Base-by-base conservation (phyloP, 37 sponge, comb jelly and placozoan genomes). In the Trichoplax adhaerens region DNA sequence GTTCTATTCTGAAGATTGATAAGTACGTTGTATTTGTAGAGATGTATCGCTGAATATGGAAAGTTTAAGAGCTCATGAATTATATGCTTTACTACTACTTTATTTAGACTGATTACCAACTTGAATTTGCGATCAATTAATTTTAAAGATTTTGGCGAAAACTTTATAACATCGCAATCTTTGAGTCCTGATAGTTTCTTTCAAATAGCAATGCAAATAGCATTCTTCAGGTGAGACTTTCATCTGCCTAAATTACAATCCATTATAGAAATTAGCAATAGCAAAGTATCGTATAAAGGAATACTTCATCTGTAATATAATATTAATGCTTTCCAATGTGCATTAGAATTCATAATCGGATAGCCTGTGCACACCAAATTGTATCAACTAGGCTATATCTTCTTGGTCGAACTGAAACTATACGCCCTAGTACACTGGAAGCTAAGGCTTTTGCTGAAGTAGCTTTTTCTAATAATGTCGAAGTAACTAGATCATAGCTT, bases 371-470 rank as follows among this genome's bases (percentile, higher is more conserved):
- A 66, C 88, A 93, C 79, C 90, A 93, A 75, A 93, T 86, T 75
- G 94, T 72, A 4, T 72, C 79, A 3, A 93, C 87, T 2, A 64
- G 94, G 49, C 80, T 72, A 74, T 93, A 82, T 74, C 74, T 79
- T 29, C 65, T 66, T 49, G 90, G 94, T 10, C 52, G 94, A 3
- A 89, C 94, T 29, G 94, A 93, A 64, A 88, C 90, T 10, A 88
- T 93, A 59, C 81, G 94, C 5, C 81, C 87, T 6, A 63, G 77
- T 12, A 86, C 81, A 5, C 71, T 72, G 8, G 82, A 60, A 51
- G 60, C 85, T n/a, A 63, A 72, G 1, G 68, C 82, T 55, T 91
- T 91, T 70, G 50, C 74, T 58, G 76, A 76, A 52, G 66, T 75
- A 12, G 81, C 83, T 81, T 8, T 10, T n/a, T 65, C 79, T 52